phyloP scores from a whole-genome alignment of 2,797 vertebrate species.

The Leptodactylus fallax region DNA sequence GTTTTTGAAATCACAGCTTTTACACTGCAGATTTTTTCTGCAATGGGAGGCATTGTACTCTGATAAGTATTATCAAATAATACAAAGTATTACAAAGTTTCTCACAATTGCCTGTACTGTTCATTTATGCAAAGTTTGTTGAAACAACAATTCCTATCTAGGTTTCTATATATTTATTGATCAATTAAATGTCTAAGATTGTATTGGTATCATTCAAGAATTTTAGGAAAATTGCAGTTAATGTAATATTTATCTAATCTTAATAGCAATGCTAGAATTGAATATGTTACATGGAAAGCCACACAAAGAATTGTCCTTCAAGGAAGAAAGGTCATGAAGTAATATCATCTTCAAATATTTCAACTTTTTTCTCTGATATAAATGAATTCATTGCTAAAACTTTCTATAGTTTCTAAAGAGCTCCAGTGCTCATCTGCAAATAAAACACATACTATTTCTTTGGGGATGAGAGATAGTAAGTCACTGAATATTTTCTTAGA shows the following conservation, averaged over 20 bases:
- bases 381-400: constrained; percentile 1
- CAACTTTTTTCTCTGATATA: constrained; percentile 12
- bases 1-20: too few relatives aligned
- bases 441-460: constrained; percentile 19
- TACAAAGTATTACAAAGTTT: too few relatives aligned
- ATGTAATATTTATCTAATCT: not conserved
- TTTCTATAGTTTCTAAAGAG: not conserved
- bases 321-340: not conserved
- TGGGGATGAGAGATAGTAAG: constrained; percentile 31
- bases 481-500: constrained; percentile 32
- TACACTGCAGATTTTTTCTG: too few relatives aligned
- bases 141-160: too few relatives aligned
- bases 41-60: too few relatives aligned
- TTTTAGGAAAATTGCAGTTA: too few relatives aligned
- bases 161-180: too few relatives aligned
- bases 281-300: not conserved
- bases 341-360: not conserved
- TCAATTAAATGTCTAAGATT: too few relatives aligned
- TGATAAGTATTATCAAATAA: too few relatives aligned
- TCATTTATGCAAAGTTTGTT: too few relatives aligned
- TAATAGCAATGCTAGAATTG: not conserved
- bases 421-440: constrained; percentile 24
- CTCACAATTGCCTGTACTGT: too few relatives aligned
- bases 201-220: too few relatives aligned
- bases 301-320: not conserved